Evolutionary conservation across 2,888 invertebrate genomes (phyloP).

Genomic region (Nephrotoma appendiculata): DNA sequence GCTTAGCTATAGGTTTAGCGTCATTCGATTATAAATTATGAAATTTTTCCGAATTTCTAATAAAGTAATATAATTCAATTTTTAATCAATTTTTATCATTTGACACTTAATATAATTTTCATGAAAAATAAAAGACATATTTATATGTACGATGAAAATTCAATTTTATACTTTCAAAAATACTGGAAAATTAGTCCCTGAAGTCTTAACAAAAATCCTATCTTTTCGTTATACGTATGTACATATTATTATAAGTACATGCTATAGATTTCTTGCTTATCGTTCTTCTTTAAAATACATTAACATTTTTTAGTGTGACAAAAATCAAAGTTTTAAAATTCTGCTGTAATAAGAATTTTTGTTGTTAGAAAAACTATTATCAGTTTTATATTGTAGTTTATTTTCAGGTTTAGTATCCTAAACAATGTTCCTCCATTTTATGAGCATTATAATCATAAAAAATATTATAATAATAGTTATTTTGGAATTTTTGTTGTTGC

Average conservation of each 20-base stretch:
- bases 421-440: neutral
- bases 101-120: neutral
- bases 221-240: neutral
- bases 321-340: neutral
- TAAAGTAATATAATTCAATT: neutral
- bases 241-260: neutral
- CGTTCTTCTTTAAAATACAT: neutral
- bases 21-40: too few species aligned
- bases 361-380: neutral
- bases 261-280: neutral
- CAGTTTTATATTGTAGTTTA: neutral
- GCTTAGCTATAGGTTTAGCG: too few species aligned
- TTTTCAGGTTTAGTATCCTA: neutral
- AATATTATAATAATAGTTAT: neutral
- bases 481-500: neutral
- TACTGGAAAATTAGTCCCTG: neutral
- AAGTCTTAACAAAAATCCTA: neutral
- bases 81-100: neutral
- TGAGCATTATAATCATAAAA: neutral
- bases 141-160: neutral
- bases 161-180: neutral
- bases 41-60: neutral
- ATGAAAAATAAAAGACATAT: neutral
- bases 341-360: neutral
- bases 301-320: neutral